A percentile compares a stretch with the other conserved stretches of the same genome.
phyloP scores from a whole-genome alignment of 2,113 vertebrate genomes.

The Tinamus guttatus region DNA sequence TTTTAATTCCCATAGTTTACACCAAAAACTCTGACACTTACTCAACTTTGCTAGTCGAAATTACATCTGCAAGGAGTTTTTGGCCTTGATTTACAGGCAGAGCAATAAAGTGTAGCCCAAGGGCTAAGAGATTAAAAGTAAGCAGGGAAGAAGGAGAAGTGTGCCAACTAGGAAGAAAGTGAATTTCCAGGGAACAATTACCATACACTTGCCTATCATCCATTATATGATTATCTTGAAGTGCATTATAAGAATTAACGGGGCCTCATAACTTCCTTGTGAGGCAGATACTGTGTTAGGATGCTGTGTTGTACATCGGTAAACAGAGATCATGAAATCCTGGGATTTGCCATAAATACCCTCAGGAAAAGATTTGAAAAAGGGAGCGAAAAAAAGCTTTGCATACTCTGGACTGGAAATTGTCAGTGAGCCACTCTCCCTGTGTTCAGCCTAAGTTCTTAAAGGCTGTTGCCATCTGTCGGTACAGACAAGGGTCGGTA shows the following conservation, averaged over 20 bases:
- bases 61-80: slow-evolving; percentile 46
- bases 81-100: neutral
- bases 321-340: neutral
- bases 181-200: slow-evolving; percentile 18
- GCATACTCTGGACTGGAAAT: neutral
- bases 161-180: slow-evolving; percentile 27
- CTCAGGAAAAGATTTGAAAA: neutral
- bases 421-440: neutral
- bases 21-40: slow-evolving; percentile 14
- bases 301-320: neutral
- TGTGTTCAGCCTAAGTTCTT: neutral
- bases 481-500: no score
- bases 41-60: slow-evolving; percentile 33
- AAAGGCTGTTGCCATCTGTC: neutral
- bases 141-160: slow-evolving; percentile 13
- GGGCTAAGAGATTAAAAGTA: slow-evolving; percentile 48
- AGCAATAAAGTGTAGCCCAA: slow-evolving; percentile 41
- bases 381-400: neutral
- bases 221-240: slow-evolving; percentile 37
- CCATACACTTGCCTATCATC: neutral
- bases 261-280: neutral
- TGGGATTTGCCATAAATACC: neutral
- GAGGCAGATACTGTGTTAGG: neutral
- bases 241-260: neutral
- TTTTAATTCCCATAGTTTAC: slow-evolving; percentile 30